These are phyloP conservation scores for Aquatica leii DNA, from an alignment of 2,888 invertebrate genomes.

Conservation along the genomic window DNA sequence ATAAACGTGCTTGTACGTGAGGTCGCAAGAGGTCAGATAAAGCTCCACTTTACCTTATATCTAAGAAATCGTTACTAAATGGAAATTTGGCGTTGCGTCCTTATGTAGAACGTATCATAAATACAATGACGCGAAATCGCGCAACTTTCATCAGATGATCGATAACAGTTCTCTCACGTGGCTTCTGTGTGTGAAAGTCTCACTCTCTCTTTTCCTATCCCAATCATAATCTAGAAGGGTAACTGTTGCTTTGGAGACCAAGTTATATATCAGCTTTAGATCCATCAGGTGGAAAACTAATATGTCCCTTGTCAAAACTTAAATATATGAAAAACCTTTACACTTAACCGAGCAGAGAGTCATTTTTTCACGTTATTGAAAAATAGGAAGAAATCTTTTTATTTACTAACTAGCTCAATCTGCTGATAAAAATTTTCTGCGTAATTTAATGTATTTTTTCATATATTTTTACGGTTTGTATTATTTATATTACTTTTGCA, in stretches of 20 bases:
- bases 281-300: conserved; percentile 56
- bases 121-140: conserved; percentile 23
- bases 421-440: neutral
- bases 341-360: conserved; percentile 16
- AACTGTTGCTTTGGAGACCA: conserved; percentile 57
- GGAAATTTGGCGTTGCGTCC: conserved; percentile 31
- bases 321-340: conserved; percentile 23
- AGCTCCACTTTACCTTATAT: conserved; percentile 12
- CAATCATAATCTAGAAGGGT: conserved; percentile 42
- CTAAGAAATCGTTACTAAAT: conserved; percentile 17
- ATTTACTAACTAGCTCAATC: neutral
- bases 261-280: conserved; percentile 56
- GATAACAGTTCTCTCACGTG: conserved; percentile 39
- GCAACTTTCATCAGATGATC: conserved; percentile 45
- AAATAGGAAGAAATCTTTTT: neutral
- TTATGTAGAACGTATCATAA: conserved; percentile 12
- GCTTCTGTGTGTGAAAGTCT: conserved; percentile 40
- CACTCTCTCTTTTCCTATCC: conserved; percentile 43
- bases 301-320: conserved; percentile 35
- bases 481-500: too few relatives aligned
- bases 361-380: conserved; percentile 7
- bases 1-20: conserved; percentile 38
- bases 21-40: conserved; percentile 36
- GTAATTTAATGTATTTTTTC: conserved; percentile 5
- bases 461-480: neutral